These are phyloP conservation scores for Stegana nigrithorax DNA, from an alignment of 2,888 invertebrate genomes.

Conservation along the genomic window DNA sequence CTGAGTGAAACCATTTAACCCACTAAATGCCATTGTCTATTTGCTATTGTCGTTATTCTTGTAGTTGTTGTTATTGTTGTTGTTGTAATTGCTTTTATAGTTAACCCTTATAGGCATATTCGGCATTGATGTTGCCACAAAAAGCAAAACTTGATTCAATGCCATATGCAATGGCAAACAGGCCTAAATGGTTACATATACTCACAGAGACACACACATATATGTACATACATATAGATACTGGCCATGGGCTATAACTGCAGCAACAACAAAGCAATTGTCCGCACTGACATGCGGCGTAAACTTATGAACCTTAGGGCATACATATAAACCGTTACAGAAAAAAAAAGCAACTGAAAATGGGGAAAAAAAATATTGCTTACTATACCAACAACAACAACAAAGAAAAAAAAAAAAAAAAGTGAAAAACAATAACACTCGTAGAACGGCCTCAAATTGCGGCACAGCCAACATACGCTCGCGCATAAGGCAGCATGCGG, in stretches of 20 bases:
- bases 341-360: background rate
- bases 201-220: too few species aligned
- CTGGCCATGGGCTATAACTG: background rate
- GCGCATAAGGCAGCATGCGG: too few species aligned
- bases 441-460: background rate
- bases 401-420: background rate
- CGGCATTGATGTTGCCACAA: constrained; percentile 5
- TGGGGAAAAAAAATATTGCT: background rate
- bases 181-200: too few species aligned
- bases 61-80: too few species aligned
- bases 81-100: too few species aligned
- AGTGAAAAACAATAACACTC: background rate
- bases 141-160: background rate
- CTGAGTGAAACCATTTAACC: background rate
- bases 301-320: too few species aligned
- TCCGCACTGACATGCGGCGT: too few species aligned
- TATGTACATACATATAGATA: too few species aligned
- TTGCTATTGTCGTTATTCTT: background rate
- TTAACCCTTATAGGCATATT: background rate
- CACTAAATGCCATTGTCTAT: background rate
- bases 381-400: background rate
- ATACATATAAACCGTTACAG: too few species aligned
- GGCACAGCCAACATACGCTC: too few species aligned
- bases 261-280: background rate
- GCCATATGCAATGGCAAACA: constrained; percentile 2